phyloP scores from a whole-genome alignment of 2,888 invertebrate genomes.

The Drosophila tripunctata region DNA sequence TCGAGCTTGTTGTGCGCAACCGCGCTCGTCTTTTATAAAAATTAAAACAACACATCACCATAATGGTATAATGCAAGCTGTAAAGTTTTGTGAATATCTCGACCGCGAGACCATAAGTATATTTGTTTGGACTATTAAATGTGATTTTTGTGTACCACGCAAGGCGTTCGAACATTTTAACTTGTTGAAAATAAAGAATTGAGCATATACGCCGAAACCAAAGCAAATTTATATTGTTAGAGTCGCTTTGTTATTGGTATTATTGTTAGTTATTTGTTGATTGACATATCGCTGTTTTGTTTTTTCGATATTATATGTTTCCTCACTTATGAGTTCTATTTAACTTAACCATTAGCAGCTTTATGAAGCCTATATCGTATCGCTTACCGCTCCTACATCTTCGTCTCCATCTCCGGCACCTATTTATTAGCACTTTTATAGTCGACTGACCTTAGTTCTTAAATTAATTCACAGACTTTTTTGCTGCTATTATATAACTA shows the following conservation, averaged over 20 bases:
- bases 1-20: slow-evolving; percentile 20
- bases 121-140: slow-evolving; percentile 78
- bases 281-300: slow-evolving; percentile 48
- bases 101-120: slow-evolving; percentile 30
- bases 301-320: slow-evolving; percentile 50
- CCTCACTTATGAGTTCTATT: slow-evolving; percentile 58
- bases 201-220: slow-evolving; percentile 14
- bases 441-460: slow-evolving; percentile 32
- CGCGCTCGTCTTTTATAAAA: slow-evolving; percentile 60
- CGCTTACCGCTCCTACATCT: slow-evolving; percentile 2
- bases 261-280: slow-evolving; percentile 52
- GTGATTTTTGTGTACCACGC: slow-evolving; percentile 73
- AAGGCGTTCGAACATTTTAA: slow-evolving; percentile 26
- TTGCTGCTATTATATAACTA: background rate
- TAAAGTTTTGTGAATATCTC: slow-evolving; percentile 34
- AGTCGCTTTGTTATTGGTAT: slow-evolving; percentile 30
- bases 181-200: slow-evolving; percentile 43
- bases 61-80: slow-evolving; percentile 51
- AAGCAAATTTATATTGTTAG: slow-evolving; percentile 32
- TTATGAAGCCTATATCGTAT: background rate
- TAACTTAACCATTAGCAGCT: slow-evolving; percentile 60
- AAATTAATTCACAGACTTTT: slow-evolving; percentile 2
- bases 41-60: slow-evolving; percentile 64
- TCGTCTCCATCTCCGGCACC: slow-evolving; percentile 24
- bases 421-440: slow-evolving; percentile 48